Base-by-base conservation (phyloP, 2,888 invertebrate genomes). In the Agrypnus murinus region DNA sequence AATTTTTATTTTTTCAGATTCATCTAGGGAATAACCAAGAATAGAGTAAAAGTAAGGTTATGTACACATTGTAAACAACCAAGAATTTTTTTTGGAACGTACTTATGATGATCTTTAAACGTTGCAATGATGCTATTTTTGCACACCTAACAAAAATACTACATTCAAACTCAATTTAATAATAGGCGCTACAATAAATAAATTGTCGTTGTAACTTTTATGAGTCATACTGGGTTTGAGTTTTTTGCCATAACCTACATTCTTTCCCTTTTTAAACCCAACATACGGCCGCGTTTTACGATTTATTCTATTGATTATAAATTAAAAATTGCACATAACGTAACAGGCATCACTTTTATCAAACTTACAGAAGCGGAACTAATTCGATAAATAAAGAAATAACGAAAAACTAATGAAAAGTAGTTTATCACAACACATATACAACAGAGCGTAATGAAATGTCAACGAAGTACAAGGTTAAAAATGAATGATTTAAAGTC, bases 221-320 rank as follows among this genome's bases (percentile, higher is more conserved):
- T 69, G 69, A 69, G 59, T 65, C 65, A 65, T 43, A 65, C 53
- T 34, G 5, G 34, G 14, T 69, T 69, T 55, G 5, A 43, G 14
- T 69, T 69, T 55, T 60, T 59, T 10, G 58, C 40, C 69, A 65
- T 69, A 69, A 69, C 69, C 69, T 69, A 69, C 65, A 69, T 69
- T 64, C 53, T 48, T 58, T 10, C 45, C n/a, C n/a, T n/a, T n/a
- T 59, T 69, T 59, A 40, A 53, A 50, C 50, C 32, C 45, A 69
- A 65, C 69, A 69, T 69, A 69, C 69, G 59, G 55, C 45, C 19
- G n/a, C 10, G 55, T 46, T 46, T 10, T 36, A 25, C 17, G 12
- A 38, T 12, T 40, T 38, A 53, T 53, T 31, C 9, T 14, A 40
- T 2, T n/a, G 8, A 43, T 14, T 31, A 64, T 64, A 50, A 64